phyloP scores from a whole-genome alignment of 2,888 invertebrate genomes.

The Cerceris ruficornis region DNA sequence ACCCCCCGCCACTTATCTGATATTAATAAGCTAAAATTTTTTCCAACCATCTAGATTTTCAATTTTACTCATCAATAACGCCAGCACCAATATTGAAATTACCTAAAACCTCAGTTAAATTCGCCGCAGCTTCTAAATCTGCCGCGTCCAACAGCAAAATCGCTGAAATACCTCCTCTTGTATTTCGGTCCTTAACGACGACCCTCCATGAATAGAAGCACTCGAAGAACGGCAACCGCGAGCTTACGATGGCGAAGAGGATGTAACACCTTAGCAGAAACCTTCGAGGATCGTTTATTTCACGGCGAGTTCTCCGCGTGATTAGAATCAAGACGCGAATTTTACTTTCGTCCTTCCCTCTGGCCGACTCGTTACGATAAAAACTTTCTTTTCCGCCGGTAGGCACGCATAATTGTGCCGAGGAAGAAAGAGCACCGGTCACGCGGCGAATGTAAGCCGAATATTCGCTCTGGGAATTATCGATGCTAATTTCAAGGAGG shows the following conservation, averaged over 20 bases:
- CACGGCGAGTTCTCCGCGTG: constrained; percentile 57
- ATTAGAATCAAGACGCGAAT: constrained; percentile 65
- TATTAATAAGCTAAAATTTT: no score
- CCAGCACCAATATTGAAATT: no score
- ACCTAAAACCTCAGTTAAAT: no score
- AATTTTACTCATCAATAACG: no score
- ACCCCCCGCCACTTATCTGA: no score
- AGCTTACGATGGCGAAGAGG: background rate
- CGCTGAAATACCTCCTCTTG: no score
- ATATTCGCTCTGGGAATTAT: background rate
- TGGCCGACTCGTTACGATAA: constrained; percentile 45
- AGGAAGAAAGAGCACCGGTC: constrained; percentile 31
- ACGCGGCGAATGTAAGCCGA: background rate
- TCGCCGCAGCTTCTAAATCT: no score
- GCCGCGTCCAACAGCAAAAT: no score
- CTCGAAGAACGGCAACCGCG: background rate
- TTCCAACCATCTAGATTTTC: no score
- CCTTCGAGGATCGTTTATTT: constrained; percentile 38
- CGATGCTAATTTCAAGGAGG: background rate
- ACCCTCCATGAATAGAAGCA: background rate
- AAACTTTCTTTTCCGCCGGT: constrained; percentile 57
- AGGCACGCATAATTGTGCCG: constrained; percentile 26
- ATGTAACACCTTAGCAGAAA: constrained; percentile 33
- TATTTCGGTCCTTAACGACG: background rate
- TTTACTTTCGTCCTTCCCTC: constrained; percentile 62